phyloP scores from a whole-genome alignment of 2,888 invertebrate species.

The Scaptodrosophila latifasciaeformis region DNA sequence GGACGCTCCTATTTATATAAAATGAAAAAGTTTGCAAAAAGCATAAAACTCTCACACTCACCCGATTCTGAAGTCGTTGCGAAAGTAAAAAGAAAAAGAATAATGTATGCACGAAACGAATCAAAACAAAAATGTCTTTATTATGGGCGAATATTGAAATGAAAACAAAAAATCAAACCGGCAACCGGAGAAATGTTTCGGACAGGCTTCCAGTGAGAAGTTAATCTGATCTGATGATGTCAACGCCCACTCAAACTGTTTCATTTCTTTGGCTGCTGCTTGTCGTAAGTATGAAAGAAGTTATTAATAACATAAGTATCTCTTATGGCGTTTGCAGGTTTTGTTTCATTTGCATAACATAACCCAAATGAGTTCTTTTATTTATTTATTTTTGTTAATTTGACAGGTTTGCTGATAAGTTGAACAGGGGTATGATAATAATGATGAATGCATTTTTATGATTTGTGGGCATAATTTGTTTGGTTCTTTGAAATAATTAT shows the following conservation, averaged over 20 bases:
- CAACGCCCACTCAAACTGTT: conserved; percentile 40
- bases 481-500: neutral
- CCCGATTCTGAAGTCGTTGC: conserved; percentile 37
- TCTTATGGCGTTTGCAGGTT: too few species aligned
- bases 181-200: conserved; percentile 26
- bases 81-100: conserved; percentile 19
- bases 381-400: conserved; percentile 18
- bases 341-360: too few species aligned
- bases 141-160: conserved; percentile 42
- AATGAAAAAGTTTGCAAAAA: conserved; percentile 21
- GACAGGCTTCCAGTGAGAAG: conserved; percentile 2
- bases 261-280: conserved; percentile 31
- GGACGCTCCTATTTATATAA: conserved; percentile 63
- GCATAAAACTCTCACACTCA: conserved; percentile 20
- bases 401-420: conserved; percentile 9
- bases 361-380: neutral
- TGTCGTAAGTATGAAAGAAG: conserved; percentile 23
- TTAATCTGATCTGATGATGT: conserved; percentile 25
- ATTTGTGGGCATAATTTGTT: neutral
- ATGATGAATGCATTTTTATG: too few species aligned
- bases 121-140: conserved; percentile 39
- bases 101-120: conserved; percentile 24
- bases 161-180: conserved; percentile 40
- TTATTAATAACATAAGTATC: conserved; percentile 40
- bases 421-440: too few species aligned